These are phyloP conservation scores for Fopius arisanus DNA, from an alignment of 1,140 invertebrate genomes.

Conservation along the genomic window DNA sequence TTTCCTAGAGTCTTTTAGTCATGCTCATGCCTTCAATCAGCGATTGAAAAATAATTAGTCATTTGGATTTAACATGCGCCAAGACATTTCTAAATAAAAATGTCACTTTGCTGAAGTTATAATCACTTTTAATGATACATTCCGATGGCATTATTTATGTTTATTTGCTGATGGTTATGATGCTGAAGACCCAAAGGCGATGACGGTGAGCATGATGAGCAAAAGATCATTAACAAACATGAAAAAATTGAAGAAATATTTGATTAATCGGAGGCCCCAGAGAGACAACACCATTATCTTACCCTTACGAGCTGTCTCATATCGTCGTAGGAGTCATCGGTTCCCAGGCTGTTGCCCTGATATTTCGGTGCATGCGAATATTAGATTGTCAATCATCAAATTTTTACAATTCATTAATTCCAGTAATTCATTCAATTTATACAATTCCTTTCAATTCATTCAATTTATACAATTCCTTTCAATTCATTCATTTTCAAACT, in stretches of 20 bases:
- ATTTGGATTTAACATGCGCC: neutral
- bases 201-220: neutral
- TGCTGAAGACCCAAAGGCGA: conserved; percentile 8
- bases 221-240: neutral
- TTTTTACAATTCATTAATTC: too few relatives aligned
- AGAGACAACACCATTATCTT: conserved; percentile 43
- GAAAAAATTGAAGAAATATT: neutral
- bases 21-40: too few relatives aligned
- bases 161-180: neutral
- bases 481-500: too few relatives aligned
- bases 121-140: conserved; percentile 7
- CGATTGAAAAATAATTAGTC: too few relatives aligned
- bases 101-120: neutral
- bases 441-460: too few relatives aligned
- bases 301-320: conserved; percentile 67
- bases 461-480: too few relatives aligned
- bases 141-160: neutral
- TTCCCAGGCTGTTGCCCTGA: conserved; percentile 66
- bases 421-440: too few relatives aligned
- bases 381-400: too few relatives aligned
- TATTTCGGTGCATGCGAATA: neutral
- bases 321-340: conserved; percentile 68
- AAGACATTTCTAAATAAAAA: neutral
- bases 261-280: neutral
- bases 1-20: too few relatives aligned